Evolutionary conservation across 2,113 vertebrate species (phyloP), one percentile per base, ranked within the genome.

Genomic region (Bubo blakistoni): DNA sequence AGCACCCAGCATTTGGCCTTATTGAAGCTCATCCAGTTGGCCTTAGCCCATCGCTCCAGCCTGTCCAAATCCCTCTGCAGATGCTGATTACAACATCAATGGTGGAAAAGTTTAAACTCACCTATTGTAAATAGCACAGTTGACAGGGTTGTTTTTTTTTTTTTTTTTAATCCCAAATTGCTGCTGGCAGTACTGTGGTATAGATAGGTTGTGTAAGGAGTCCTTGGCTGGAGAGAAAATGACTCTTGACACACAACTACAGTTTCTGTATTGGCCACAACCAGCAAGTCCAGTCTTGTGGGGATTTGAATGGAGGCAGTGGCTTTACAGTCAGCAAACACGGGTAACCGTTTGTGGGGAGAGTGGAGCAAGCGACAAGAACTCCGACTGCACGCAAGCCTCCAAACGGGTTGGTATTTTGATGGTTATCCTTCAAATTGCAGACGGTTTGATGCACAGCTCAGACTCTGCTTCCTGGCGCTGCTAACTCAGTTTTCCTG

Each of bases 281-380:
- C 58, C 47, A 61, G 34, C 38, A 55, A 59, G 16, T 34, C 59
- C 18, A 22, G 40, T 55, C 65, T 46, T 59, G 29, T 19, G 32
- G 26, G 70, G 51, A 27, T 71, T 15, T 55, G 52, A 36, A 10
- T 24, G 54, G 46, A 66, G 18, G 25, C 38, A 26, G 1, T 47
- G 44, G 21, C 40, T 66, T 61, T 32, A n/a, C 8, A 52, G 19
- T 30, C 34, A n/a, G 7, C 20, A 19, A 5, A 42, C 18, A 6
- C 1, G 1, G 40, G 30, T 55, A 11, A 13, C 55, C 2, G 0
- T 63, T 51, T 0, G 15, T 44, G 32, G 42, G n/a, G 30, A 32
- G n/a, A 65, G 18, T 8, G 18, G 66, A 32, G 29, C 36, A 36
- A 79, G 58, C 34, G 66, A 13, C 42, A 16, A 6, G 11, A 52